Base-by-base conservation (phyloP, 2,797 vertebrate species). In the Rhynchotus rufescens region DNA sequence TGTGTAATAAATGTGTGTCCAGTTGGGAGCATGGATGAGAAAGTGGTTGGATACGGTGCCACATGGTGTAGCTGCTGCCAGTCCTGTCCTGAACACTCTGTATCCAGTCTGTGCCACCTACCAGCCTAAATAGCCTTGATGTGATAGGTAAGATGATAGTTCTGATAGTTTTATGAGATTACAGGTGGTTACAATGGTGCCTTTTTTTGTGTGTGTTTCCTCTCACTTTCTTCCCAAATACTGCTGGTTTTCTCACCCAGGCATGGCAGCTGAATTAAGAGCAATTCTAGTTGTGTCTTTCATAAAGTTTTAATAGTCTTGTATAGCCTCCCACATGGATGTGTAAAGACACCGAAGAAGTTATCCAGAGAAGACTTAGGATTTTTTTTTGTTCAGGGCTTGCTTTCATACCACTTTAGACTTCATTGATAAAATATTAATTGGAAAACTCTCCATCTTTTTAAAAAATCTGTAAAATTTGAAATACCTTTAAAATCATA, bases 401-500 rank as follows among this genome's bases (percentile, higher is more conserved):
- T 88, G 67, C 34, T 81, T 91, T 84, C 51, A n/a, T 60, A 67
- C 34, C 83, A 80, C 87, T 87, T 28, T 80, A 80, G 65, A 23
- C 45, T 56, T 45, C 67, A 26, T n/a, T 92, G 44, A 60, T 84
- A 72, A 91, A 90, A 44, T 25, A 65, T 51, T 57, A 87, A 81
- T 78, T 77, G 30, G 36, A 64, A 34, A 86, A 56, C 6, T 45
- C 44, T 81, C 80, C 28, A 64, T 52, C 36, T 64, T 17, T 20
- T 47, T 85, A 81, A 61, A 34, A 80, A 88, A 84, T 62, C 80
- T 64, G 80, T 25, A 71, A 95, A 88, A 23, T 66, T 62, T 81
- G 79, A 36, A 61, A 88, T 71, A 84, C 67, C 68, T 77, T 82
- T 88, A 86, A 88, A 92, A 84, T 76, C 49, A 77, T 86, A 40